Conservation (phyloP, 2,113 vertebrate genomes). For the Tupaia tana region DNA sequence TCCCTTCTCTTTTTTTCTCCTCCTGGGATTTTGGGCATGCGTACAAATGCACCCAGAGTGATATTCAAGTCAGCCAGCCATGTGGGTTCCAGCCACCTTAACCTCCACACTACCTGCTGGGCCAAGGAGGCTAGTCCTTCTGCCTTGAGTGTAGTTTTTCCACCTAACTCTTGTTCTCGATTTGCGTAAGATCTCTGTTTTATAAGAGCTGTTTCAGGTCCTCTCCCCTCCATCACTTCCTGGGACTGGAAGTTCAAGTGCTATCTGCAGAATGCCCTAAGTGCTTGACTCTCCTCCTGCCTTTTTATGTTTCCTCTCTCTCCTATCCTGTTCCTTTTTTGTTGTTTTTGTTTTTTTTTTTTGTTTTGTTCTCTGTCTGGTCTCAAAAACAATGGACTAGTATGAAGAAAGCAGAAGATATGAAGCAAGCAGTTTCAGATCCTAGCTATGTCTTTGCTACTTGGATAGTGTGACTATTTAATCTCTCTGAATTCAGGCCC, state of each 20-base stretch:
- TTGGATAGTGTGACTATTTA: not conserved
- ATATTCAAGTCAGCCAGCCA: not conserved
- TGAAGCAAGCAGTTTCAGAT: not conserved
- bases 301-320: not conserved
- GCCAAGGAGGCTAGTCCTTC: not conserved
- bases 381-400: not conserved
- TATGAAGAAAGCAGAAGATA: not conserved
- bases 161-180: not conserved
- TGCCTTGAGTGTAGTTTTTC: not conserved
- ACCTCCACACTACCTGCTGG: too few species aligned
- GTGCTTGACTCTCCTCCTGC: not conserved
- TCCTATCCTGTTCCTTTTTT: too few species aligned
- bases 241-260: constrained; percentile 25
- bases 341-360: not conserved
- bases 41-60: too few species aligned
- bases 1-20: too few species aligned
- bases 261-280: not conserved
- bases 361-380: not conserved
- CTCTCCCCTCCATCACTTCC: not conserved
- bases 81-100: too few species aligned
- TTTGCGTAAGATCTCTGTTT: not conserved
- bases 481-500: constrained; percentile 24
- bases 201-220: not conserved
- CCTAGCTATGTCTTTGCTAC: not conserved
- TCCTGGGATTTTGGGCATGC: too few species aligned